These are phyloP conservation scores for Camptogramma bilineatum DNA, from an alignment of 2,888 invertebrate genomes.

Conservation along the genomic window DNA sequence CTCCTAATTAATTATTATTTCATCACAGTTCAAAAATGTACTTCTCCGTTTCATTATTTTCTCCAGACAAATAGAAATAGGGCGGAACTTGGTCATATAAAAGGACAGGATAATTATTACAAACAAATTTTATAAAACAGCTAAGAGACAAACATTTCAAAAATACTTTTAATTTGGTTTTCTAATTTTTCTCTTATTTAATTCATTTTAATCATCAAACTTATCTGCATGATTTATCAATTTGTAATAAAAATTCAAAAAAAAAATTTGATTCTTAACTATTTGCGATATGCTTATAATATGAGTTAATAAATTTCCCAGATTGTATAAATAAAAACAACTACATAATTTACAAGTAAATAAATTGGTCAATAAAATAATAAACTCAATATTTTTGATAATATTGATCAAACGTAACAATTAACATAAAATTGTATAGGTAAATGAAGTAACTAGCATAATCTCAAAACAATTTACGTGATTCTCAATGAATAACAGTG, in stretches of 20 bases:
- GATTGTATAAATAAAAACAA: slow-evolving; percentile 76
- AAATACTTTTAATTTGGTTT: slow-evolving; percentile 54
- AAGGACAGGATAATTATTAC: slow-evolving; percentile 35
- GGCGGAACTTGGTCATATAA: slow-evolving; percentile 42
- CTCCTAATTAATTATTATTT: slow-evolving; percentile 69
- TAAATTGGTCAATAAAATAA: slow-evolving; percentile 72
- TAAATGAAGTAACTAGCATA: slow-evolving; percentile 64
- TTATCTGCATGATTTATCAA: slow-evolving; percentile 22
- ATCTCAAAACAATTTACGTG: slow-evolving; percentile 67
- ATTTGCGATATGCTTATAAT: slow-evolving; percentile 73
- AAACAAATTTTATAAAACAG: slow-evolving; percentile 28
- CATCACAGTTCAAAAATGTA: slow-evolving; percentile 83
- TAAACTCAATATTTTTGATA: slow-evolving; percentile 67
- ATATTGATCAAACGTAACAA: slow-evolving; percentile 82
- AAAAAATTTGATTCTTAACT: slow-evolving; percentile 57
- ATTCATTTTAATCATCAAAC: slow-evolving; percentile 47
- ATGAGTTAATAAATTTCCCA: slow-evolving; percentile 73
- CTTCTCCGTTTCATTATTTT: slow-evolving; percentile 70
- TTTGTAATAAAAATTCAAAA: slow-evolving; percentile 50
- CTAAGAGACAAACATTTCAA: slow-evolving; percentile 48
- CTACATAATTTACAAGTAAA: slow-evolving; percentile 62
- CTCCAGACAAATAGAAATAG: slow-evolving; percentile 34
- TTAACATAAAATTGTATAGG: slow-evolving; percentile 64
- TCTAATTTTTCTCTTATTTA: slow-evolving; percentile 11
- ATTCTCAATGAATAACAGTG: slow-evolving; percentile 51